These are phyloP conservation scores for Eretmodus cyanostictus DNA, from an alignment of 2,113 vertebrate species.

Conservation along the genomic window DNA sequence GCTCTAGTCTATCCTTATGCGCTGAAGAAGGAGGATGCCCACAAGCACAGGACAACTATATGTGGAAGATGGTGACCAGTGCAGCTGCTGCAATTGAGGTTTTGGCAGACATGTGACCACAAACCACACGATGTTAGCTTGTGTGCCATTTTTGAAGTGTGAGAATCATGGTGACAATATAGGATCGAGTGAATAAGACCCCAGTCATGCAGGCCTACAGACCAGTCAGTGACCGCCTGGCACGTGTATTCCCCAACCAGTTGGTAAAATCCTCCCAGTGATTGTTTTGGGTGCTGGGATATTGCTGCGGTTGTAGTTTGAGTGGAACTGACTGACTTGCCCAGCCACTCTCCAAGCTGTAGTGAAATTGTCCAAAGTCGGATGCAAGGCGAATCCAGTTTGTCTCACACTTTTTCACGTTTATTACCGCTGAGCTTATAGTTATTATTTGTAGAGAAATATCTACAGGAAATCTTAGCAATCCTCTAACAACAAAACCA, in stretches of 20 bases:
- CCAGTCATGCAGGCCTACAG: background rate
- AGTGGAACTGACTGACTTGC: background rate
- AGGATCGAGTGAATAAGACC: background rate
- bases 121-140: background rate
- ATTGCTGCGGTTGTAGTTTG: background rate
- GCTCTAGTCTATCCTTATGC: background rate
- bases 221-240: background rate
- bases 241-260: background rate
- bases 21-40: background rate
- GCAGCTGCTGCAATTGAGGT: background rate
- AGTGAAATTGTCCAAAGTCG: background rate
- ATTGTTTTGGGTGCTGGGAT: background rate
- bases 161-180: background rate
- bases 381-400: background rate
- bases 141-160: background rate
- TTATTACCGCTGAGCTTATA: background rate
- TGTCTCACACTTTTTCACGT: background rate
- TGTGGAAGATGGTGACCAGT: background rate
- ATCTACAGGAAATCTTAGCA: background rate
- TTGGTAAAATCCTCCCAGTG: background rate
- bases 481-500: background rate
- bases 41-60: background rate
- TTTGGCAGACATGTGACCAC: background rate
- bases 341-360: background rate
- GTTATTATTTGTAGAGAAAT: background rate